Evolutionary conservation across 2,888 invertebrate genomes (phyloP), one percentile per base, ranked within the genome.

Genomic region (Xestia sexstrigata): DNA sequence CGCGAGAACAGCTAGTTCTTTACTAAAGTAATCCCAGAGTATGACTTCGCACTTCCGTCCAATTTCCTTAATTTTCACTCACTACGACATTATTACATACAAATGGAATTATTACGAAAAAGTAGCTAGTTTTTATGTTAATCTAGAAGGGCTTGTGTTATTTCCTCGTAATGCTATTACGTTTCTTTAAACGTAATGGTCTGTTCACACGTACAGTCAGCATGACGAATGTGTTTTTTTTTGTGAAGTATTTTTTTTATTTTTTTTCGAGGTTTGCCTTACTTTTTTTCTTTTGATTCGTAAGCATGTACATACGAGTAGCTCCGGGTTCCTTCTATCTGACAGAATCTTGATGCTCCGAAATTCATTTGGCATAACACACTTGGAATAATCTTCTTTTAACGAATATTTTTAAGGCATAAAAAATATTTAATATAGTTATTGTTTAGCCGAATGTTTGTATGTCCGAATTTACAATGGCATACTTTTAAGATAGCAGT

Each of bases 1-100:
- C 2, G 17, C 13, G 20, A 13, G 13, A 30, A n/a, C 13, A 42
- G 8, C 23, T 2, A 9, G 13, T 23, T 26, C 26, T 13, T n/a
- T 35, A 26, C 3, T 20, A 62, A 74, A 75, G 11, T 47, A 60
- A 62, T 49, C 17, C 9, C 1, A 67, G 23, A 62, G 45, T 60
- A 80, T 73, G 80, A 72, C 81, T 52, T 30, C 17, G 6, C 60
- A 81, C 4, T 81, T 70, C 58, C 45, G 35, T 55, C 39, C 35
- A 62, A 80, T 74, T 80, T 76, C 76, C 63, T 45, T 23, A 66
- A 81, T 66, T 81, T 66, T 70, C 58, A 66, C 35, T 81, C 26
- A 0, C 6, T 52, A 35, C 39, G 39, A 47, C 42, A 63, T 76
- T 62, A 63, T 55, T 55, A 58, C 11, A 26, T 69, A 67, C 39